These are phyloP conservation scores for Elysia crispata DNA, from an alignment of 2,888 invertebrate species.

Conservation along the genomic window DNA sequence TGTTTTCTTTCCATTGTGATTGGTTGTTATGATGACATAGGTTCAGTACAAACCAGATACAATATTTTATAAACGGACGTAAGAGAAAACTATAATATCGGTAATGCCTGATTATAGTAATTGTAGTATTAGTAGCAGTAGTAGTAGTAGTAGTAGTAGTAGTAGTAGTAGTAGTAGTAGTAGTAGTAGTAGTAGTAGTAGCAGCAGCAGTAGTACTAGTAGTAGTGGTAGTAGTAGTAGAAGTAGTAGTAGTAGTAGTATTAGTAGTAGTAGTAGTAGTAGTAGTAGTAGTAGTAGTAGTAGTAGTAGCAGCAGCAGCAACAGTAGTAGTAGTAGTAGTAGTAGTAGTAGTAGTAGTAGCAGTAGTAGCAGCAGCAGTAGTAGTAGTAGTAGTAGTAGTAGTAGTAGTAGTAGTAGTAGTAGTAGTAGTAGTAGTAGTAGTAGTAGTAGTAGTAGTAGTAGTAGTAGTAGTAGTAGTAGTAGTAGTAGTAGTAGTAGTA, in stretches of 20 bases:
- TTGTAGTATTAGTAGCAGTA: background rate
- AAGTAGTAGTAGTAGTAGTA: background rate
- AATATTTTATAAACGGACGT: no score
- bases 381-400: constrained; percentile 11
- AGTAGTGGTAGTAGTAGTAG: constrained; percentile 30
- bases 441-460: constrained; percentile 19
- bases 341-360: constrained; percentile 19
- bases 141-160: constrained; percentile 27
- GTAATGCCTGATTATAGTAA: no score
- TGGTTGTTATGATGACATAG: no score
- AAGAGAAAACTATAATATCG: no score
- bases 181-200: constrained; percentile 33
- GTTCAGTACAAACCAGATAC: no score
- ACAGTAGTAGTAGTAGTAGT: constrained; percentile 15
- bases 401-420: constrained; percentile 16
- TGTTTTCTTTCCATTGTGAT: no score
- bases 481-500: background rate
- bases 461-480: constrained; percentile 1
- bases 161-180: constrained; percentile 17
- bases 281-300: no score
- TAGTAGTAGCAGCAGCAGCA: background rate
- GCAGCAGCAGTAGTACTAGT: constrained; percentile 24
- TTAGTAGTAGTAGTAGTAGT: no score
- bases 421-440: constrained; percentile 19
- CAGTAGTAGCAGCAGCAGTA: constrained; percentile 3